Percentiles rank a stretch among this genome's conserved stretches.
Conservation (phyloP, 2,888 invertebrate species). For the Stratiomys singularior region DNA sequence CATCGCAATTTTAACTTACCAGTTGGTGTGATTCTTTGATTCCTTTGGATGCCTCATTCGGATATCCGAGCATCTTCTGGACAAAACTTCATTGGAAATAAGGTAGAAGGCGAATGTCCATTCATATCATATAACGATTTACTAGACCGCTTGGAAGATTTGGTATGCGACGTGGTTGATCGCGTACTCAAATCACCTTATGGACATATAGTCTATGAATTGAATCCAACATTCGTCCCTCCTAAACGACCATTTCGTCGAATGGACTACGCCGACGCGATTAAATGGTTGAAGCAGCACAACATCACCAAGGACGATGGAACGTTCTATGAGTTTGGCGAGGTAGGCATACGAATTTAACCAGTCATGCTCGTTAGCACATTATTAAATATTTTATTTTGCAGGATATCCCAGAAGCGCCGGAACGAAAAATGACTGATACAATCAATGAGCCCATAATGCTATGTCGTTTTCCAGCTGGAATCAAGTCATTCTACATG, state of each 20-base stretch:
- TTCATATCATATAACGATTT: slow-evolving; percentile 94
- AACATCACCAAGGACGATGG: slow-evolving; percentile 98
- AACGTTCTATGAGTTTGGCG: slow-evolving; percentile 96
- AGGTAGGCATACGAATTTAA: slow-evolving; percentile 68
- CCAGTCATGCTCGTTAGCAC: slow-evolving; percentile 49
- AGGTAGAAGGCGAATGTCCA: slow-evolving; percentile 96
- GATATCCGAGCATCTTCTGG: too few relatives aligned
- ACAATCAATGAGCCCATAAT: slow-evolving; percentile 95
- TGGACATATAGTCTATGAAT: slow-evolving; percentile 82
- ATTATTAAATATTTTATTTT: slow-evolving; percentile 43
- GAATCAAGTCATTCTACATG: slow-evolving; percentile 99
- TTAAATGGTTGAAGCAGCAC: slow-evolving; percentile 88
- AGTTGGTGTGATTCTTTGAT: too few relatives aligned
- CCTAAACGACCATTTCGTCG: slow-evolving; percentile 92
- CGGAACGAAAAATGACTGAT: slow-evolving; percentile 99
- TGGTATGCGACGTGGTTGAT: slow-evolving; percentile 95
- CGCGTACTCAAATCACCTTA: slow-evolving; percentile 87
- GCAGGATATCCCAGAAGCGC: slow-evolving; percentile 97
- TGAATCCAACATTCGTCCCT: slow-evolving; percentile 88
- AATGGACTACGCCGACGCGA: slow-evolving; percentile 95
- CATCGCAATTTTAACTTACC: too few relatives aligned
- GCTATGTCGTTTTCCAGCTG: slow-evolving; percentile 92
- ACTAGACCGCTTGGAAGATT: slow-evolving; percentile 87
- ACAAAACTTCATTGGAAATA: too few relatives aligned
- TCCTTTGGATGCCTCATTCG: too few relatives aligned